Evolutionary conservation across 1,140 invertebrate genomes (phyloP).

Genomic region (Pachypeltis micranthus): DNA sequence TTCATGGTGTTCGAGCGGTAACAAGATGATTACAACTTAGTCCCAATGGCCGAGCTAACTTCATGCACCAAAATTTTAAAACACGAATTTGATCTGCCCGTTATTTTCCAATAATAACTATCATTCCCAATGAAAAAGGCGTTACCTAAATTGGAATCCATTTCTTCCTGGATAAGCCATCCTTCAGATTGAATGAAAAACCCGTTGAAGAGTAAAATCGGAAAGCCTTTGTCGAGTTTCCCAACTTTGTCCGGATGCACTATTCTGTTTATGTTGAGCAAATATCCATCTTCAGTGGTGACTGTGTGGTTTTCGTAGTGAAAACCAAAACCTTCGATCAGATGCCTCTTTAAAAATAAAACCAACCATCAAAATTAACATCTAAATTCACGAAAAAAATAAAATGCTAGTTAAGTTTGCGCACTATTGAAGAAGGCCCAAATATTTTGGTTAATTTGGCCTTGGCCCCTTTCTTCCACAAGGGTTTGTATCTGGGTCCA

Average conservation of each 20-base stretch:
- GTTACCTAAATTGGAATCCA: not conserved
- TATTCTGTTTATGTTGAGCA: not conserved
- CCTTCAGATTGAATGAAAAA: not conserved
- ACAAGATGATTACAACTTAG: no score
- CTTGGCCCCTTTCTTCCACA: not conserved
- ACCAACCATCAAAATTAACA: no score
- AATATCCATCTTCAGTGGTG: not conserved
- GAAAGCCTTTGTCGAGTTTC: not conserved
- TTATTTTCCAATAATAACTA: no score
- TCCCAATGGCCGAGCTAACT: no score
- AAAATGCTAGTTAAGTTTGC: no score
- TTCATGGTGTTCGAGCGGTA: no score
- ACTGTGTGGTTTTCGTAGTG: not conserved
- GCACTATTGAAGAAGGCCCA: not conserved
- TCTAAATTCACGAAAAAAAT: no score
- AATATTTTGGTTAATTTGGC: not conserved
- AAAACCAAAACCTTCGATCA: not conserved
- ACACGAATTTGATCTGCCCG: no score
- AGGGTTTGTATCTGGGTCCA: not conserved
- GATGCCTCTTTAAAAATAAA: no score
- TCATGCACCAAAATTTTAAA: no score
- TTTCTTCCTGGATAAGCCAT: not conserved
- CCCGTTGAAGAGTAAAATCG: not conserved
- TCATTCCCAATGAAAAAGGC: no score
- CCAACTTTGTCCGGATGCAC: not conserved